phyloP scores from a whole-genome alignment of 1,140 invertebrate genomes.

The Drosophila tani region DNA sequence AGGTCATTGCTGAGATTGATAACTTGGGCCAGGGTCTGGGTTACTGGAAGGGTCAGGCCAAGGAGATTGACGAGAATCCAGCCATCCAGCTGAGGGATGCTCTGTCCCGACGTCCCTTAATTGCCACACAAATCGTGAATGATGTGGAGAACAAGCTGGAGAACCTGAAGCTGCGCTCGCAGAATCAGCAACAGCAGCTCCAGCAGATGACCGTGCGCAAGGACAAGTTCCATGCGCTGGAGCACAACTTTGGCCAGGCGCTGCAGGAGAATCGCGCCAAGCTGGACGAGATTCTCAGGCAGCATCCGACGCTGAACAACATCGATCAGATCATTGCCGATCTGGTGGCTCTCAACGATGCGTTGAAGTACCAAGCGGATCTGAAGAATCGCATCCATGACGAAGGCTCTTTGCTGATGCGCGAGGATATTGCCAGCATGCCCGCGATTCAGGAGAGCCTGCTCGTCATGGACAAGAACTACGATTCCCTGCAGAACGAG shows the following conservation, averaged over 20 bases:
- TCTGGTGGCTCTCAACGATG: constrained; percentile 83
- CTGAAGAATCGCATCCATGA: constrained; percentile 88
- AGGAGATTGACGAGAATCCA: constrained; percentile 89
- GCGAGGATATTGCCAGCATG: constrained; percentile 92
- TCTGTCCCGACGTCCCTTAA: constrained; percentile 88
- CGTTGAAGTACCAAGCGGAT: constrained; percentile 85
- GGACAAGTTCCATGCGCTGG: constrained; percentile 89
- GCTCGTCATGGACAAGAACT: constrained; percentile 90
- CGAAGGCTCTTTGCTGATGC: constrained; percentile 91
- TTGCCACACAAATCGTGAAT: constrained; percentile 89
- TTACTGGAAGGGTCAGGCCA: constrained; percentile 89
- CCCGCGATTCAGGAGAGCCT: constrained; percentile 92
- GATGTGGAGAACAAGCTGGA: constrained; percentile 90
- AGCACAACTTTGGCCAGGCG: constrained; percentile 88
- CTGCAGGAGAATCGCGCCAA: constrained; percentile 86
- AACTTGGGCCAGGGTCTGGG: constrained; percentile 88
- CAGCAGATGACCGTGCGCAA: constrained; percentile 89
- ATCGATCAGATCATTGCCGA: constrained; percentile 85
- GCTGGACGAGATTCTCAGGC: constrained; percentile 86
- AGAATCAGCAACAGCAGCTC: constrained; percentile 88
- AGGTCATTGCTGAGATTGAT: constrained; percentile 89
- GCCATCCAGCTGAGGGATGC: constrained; percentile 89
- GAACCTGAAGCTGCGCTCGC: constrained; percentile 88
- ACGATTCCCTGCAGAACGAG: constrained; percentile 91
- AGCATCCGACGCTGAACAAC: constrained; percentile 72